Conservation (phyloP, 2,888 invertebrate species). For the Tridacna gigas region DNA sequence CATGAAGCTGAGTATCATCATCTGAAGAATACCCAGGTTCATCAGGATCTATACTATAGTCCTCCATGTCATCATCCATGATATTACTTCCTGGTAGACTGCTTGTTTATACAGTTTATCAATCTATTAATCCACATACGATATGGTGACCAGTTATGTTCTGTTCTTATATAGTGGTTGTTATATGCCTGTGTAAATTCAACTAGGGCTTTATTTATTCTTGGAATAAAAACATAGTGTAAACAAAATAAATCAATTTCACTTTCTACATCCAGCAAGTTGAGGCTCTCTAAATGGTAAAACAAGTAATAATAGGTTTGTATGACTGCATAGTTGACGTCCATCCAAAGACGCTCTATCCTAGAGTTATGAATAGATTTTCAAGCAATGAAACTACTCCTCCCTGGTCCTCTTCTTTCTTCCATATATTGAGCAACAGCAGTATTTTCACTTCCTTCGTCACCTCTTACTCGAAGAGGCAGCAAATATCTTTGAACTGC, state of each 20-base stretch:
- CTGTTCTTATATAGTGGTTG: not conserved
- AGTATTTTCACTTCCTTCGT: slow-evolving; percentile 49
- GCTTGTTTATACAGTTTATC: not conserved
- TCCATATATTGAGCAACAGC: slow-evolving; percentile 46
- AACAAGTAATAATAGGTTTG: slow-evolving; percentile 42
- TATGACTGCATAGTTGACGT: slow-evolving; percentile 41
- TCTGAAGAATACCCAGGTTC: not conserved
- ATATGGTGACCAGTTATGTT: slow-evolving; percentile 1
- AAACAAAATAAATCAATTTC: slow-evolving; percentile 44
- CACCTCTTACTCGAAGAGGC: slow-evolving; percentile 47
- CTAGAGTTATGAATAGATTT: slow-evolving; percentile 46
- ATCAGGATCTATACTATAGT: not conserved
- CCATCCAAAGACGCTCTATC: slow-evolving; percentile 56
- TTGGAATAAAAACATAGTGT: slow-evolving; percentile 45
- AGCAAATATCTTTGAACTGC: slow-evolving; percentile 35
- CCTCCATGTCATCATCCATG: not conserved
- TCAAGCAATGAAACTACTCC: slow-evolving; percentile 49
- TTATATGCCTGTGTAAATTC: not conserved
- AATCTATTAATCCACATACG: not conserved
- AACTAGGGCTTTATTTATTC: slow-evolving; percentile 32
- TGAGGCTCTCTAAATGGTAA: slow-evolving; percentile 26
- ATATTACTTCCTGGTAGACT: not conserved
- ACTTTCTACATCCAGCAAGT: slow-evolving; percentile 31
- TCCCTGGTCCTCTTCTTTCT: slow-evolving; percentile 22
- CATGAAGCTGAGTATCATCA: not conserved